phyloP scores from a whole-genome alignment of 2,888 invertebrate genomes.

The Leistus spinibarbis region DNA sequence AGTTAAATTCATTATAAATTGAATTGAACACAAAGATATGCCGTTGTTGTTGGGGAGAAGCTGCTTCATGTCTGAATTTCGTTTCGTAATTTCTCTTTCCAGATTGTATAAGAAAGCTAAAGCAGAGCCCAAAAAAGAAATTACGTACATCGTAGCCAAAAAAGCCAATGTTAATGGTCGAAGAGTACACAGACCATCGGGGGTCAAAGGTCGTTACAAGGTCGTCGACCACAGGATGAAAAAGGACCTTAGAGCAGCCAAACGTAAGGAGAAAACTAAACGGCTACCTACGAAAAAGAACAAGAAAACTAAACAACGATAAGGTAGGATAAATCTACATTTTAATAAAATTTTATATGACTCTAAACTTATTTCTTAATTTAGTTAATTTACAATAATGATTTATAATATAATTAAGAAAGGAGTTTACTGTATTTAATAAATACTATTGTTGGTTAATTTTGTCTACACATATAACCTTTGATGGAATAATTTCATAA shows the following conservation, averaged over 20 bases:
- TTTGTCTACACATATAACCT: neutral
- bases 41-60: no score
- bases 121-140: constrained; percentile 83
- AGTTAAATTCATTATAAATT: no score
- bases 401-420: neutral
- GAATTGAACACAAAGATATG: no score
- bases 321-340: neutral
- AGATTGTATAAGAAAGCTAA: constrained; percentile 91
- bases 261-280: constrained; percentile 65
- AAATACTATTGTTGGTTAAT: neutral
- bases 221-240: constrained; percentile 97
- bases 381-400: neutral
- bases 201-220: constrained; percentile 89
- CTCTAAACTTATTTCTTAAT: neutral
- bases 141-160: constrained; percentile 93
- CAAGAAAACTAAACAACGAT: neutral
- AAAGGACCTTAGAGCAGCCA: constrained; percentile 81
- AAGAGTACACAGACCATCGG: constrained; percentile 77
- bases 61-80: neutral
- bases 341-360: neutral
- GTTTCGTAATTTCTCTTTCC: constrained; percentile 42
- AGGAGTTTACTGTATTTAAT: neutral
- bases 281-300: constrained; percentile 45
- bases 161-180: constrained; percentile 77
- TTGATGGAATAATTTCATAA: neutral